Percentiles rank a stretch among this genome's conserved stretches.
Conservation (phyloP, 2,888 invertebrate species). For the Phyllotreta cruciferae region DNA sequence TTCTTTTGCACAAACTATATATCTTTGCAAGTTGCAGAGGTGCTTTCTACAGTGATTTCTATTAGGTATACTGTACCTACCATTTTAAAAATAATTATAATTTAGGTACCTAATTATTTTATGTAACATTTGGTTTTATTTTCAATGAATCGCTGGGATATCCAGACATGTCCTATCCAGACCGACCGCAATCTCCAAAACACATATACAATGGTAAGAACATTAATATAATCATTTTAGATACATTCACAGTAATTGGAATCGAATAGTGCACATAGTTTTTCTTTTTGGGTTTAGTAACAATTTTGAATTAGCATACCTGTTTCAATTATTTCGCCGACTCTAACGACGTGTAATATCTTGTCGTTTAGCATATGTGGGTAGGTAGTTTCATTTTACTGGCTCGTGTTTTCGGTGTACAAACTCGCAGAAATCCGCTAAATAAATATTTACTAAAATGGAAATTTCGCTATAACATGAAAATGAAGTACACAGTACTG, state of each 20-base stretch:
- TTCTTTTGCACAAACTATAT: too few species aligned
- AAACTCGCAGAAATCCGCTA: background rate
- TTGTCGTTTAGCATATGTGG: too few species aligned
- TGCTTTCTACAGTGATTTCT: too few species aligned
- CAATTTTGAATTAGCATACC: too few species aligned
- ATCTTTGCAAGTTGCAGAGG: too few species aligned
- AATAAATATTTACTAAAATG: conserved; percentile 6
- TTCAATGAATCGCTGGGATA: conserved; percentile 2
- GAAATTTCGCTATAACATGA: conserved; percentile 7
- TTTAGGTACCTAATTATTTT: background rate
- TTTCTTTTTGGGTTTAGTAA: too few species aligned
- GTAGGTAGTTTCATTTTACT: too few species aligned
- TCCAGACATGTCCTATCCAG: conserved; percentile 55
- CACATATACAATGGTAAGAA: conserved; percentile 53
- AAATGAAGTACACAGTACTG: conserved; percentile 9
- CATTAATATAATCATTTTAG: background rate
- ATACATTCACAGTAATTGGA: background rate
- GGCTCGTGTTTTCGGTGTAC: too few species aligned
- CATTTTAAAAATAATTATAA: background rate
- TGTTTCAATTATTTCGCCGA: too few species aligned
- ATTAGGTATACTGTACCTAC: too few species aligned
- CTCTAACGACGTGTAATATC: too few species aligned
- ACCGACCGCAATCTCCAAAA: conserved; percentile 54
- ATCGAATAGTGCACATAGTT: background rate
- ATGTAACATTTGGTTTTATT: background rate